Percentiles rank a stretch among this genome's conserved stretches.
Evolutionary conservation across 2,113 vertebrate species (phyloP).

Genomic region (Mesembrinibis cayennensis): DNA sequence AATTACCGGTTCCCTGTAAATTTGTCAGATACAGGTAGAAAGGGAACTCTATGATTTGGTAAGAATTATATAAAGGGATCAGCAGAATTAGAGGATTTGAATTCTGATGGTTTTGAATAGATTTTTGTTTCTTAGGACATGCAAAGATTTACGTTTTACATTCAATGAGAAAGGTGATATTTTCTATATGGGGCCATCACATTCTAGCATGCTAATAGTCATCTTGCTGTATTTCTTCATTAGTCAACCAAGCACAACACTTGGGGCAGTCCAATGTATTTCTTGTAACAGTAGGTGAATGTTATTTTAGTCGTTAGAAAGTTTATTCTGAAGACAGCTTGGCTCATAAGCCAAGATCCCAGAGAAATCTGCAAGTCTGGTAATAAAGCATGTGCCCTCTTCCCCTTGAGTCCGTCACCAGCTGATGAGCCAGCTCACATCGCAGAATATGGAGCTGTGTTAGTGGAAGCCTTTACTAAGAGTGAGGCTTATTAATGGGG

Average conservation of each 20-base stretch:
- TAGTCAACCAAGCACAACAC: background rate
- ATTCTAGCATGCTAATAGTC: background rate
- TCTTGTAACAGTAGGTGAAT: background rate
- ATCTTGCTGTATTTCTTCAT: background rate
- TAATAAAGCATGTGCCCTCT: background rate
- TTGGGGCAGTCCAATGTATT: background rate
- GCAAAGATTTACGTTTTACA: background rate
- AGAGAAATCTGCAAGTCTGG: background rate
- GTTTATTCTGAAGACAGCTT: background rate
- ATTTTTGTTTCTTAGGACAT: background rate
- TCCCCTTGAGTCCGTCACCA: background rate
- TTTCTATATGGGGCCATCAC: background rate
- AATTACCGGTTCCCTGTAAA: background rate
- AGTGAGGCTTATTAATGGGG: background rate
- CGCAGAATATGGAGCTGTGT: background rate
- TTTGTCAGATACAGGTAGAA: background rate
- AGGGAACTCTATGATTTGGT: background rate
- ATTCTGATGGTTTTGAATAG: background rate
- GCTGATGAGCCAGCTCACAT: background rate
- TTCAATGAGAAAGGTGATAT: background rate
- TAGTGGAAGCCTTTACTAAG: background rate
- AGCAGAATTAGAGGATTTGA: background rate
- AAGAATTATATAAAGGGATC: background rate
- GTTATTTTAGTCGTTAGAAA: background rate
- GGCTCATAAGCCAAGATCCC: background rate